These are phyloP conservation scores for Phyto melanocephala DNA, from an alignment of 2,888 invertebrate species.

Conservation along the genomic window DNA sequence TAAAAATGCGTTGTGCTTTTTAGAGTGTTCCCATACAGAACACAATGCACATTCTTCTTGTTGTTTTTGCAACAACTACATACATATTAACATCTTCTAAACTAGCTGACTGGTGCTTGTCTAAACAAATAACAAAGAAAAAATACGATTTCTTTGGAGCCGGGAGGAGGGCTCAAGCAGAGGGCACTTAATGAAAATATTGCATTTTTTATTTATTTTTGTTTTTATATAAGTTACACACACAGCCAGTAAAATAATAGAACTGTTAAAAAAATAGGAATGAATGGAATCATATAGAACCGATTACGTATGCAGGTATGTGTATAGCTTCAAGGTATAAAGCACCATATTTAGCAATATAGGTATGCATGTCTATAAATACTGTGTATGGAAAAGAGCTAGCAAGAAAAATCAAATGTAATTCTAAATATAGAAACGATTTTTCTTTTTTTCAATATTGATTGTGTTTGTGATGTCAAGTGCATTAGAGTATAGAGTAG, in stretches of 20 bases:
- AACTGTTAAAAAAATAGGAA: neutral
- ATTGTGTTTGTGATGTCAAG: conserved; percentile 58
- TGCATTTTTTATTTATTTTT: neutral
- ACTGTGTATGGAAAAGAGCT: too few species aligned
- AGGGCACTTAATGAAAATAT: neutral
- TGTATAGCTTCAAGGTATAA: conserved; percentile 31
- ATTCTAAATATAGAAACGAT: conserved; percentile 31
- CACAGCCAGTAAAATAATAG: neutral
- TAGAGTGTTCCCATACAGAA: conserved; percentile 6
- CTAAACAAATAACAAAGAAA: conserved; percentile 19
- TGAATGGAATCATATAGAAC: conserved; percentile 23
- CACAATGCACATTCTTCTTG: conserved; percentile 3
- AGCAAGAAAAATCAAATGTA: conserved; percentile 17
- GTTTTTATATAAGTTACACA: conserved; percentile 27
- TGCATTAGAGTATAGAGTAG: conserved; percentile 53
- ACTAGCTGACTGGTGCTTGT: too few species aligned
- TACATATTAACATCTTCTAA: too few species aligned
- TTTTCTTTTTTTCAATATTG: neutral
- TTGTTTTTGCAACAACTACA: conserved; percentile 38
- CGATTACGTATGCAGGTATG: neutral
- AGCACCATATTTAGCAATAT: too few species aligned
- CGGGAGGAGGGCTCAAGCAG: neutral
- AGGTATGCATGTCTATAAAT: too few species aligned
- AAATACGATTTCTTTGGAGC: neutral
- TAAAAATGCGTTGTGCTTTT: conserved; percentile 49